A percentile compares a stretch with the other conserved stretches of the same genome.
Evolutionary conservation across 1,140 invertebrate genomes (phyloP).

Genomic region (Aradophagus sp.): DNA sequence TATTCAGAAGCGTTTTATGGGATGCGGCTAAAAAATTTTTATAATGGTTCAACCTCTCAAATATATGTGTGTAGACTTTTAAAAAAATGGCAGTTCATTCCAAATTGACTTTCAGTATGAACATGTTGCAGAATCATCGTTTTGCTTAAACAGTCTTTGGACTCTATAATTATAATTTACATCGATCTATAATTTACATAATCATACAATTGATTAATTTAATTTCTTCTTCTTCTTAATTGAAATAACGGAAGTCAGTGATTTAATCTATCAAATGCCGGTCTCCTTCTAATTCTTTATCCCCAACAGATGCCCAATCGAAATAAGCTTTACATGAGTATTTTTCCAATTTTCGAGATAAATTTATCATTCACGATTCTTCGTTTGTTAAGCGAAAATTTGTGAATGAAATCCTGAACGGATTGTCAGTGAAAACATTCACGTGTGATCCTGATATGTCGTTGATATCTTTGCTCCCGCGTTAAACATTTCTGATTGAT

Average conservation of each 20-base stretch:
- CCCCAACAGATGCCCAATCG: slow-evolving; percentile 14
- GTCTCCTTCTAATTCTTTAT: too few relatives aligned
- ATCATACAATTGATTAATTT: neutral
- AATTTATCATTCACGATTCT: slow-evolving; percentile 15
- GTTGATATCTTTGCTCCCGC: slow-evolving; percentile 22
- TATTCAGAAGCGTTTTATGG: too few relatives aligned
- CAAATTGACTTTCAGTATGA: slow-evolving; percentile 38
- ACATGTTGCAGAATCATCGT: slow-evolving; percentile 19
- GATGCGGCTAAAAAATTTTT: too few relatives aligned
- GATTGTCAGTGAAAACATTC: slow-evolving; percentile 9
- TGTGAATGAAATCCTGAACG: neutral
- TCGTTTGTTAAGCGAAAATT: too few relatives aligned
- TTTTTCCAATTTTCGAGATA: slow-evolving; percentile 40
- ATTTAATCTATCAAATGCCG: too few relatives aligned
- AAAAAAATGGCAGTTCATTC: slow-evolving; percentile 29
- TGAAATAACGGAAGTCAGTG: slow-evolving; percentile 4
- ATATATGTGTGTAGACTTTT: slow-evolving; percentile 3
- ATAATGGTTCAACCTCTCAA: neutral
- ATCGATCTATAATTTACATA: neutral
- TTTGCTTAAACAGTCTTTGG: slow-evolving; percentile 27
- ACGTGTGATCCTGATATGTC: slow-evolving; percentile 23
- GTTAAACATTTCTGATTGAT: slow-evolving; percentile 25
- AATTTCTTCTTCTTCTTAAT: neutral
- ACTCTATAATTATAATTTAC: slow-evolving; percentile 8
- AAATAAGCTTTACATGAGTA: slow-evolving; percentile 35